Conservation (phyloP, 2,113 vertebrate genomes). For the Trematocara zebra region DNA sequence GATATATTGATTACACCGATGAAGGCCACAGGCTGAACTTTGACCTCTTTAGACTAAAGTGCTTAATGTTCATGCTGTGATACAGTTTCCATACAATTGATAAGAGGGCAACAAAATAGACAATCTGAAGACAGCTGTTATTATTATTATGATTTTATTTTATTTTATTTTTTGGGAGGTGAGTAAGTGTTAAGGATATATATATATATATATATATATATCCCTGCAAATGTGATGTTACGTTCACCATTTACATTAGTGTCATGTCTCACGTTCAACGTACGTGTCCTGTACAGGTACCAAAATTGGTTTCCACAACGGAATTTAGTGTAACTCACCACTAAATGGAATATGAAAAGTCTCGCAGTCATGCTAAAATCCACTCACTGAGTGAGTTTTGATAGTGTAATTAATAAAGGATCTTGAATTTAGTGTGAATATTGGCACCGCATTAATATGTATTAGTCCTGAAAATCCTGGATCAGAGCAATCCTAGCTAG, state of each 20-base stretch:
- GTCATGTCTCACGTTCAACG: background rate
- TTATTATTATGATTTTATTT: background rate
- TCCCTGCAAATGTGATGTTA: background rate
- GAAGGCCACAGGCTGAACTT: background rate
- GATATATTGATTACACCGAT: background rate
- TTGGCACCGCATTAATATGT: background rate
- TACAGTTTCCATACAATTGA: background rate
- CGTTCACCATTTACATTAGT: background rate
- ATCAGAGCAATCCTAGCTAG: background rate
- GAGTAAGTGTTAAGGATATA: background rate
- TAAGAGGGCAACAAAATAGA: background rate
- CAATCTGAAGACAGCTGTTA: background rate
- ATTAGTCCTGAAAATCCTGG: background rate
- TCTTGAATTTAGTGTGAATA: background rate
- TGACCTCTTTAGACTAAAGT: background rate
- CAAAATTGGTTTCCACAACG: background rate
- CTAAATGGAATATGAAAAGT: background rate
- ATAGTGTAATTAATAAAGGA: background rate
- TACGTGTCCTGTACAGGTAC: background rate
- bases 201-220: accelerated
- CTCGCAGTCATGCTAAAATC: background rate
- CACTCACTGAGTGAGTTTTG: background rate
- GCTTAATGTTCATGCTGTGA: background rate
- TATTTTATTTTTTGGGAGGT: accelerated
- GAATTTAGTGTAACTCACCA: background rate